These are phyloP conservation scores for Rhinoraja longicauda DNA, from an alignment of 2,797 vertebrate species.

Conservation along the genomic window DNA sequence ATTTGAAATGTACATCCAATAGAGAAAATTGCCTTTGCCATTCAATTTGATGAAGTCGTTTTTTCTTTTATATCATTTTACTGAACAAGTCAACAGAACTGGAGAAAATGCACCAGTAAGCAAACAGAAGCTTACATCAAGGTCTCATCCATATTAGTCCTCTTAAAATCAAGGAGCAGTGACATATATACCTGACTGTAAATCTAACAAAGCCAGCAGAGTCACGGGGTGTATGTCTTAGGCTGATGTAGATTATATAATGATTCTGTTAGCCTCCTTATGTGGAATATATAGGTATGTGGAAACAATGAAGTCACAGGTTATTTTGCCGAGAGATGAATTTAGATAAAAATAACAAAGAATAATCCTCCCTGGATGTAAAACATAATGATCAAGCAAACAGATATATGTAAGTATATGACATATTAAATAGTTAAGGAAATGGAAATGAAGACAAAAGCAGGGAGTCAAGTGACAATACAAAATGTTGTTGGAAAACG, in stretches of 20 bases:
- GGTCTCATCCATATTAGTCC: background rate
- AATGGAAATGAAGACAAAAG: background rate
- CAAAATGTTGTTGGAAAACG: background rate
- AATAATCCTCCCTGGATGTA: background rate
- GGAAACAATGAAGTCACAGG: background rate
- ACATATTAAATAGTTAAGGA: background rate
- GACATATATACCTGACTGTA: background rate
- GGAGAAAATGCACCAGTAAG: background rate
- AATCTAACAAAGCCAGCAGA: slow-evolving; percentile 15
- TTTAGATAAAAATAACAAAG: background rate
- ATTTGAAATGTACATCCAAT: background rate
- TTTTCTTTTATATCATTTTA: slow-evolving; percentile 5
- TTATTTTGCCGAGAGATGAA: background rate
- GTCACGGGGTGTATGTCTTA: background rate
- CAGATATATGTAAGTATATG: background rate
- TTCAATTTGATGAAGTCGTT: background rate
- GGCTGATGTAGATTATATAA: slow-evolving; percentile 24
- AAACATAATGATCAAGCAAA: background rate
- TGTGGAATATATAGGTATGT: background rate
- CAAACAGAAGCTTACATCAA: background rate
- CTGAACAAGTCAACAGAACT: background rate
- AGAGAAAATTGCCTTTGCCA: background rate
- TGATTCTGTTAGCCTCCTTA: background rate
- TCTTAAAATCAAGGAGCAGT: slow-evolving; percentile 8
- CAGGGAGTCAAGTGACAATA: background rate